Conservation (phyloP, 2,797 vertebrate species). For the Cirrhinus mrigala region DNA sequence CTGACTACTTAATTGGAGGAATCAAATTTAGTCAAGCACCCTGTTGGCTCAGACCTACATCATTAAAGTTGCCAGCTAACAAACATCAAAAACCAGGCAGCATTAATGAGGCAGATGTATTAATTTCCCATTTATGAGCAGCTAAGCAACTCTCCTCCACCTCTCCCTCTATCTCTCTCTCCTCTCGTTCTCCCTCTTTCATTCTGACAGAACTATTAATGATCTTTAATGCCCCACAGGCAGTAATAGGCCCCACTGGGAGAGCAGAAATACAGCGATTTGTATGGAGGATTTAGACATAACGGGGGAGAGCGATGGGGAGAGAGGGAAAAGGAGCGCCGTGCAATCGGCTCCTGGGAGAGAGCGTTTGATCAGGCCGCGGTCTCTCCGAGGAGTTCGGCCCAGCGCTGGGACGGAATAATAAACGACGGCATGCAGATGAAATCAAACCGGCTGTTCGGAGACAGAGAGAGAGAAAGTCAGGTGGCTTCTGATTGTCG, state of each 20-base stretch:
- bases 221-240: conserved; percentile 99
- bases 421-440: conserved; percentile 90
- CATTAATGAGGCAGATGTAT: conserved; percentile 96
- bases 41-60: conserved; percentile 87
- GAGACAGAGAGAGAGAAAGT: conserved; percentile 73
- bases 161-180: conserved; percentile 68
- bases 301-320: conserved; percentile 76
- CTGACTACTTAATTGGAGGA: conserved; percentile 89
- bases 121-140: conserved; percentile 96
- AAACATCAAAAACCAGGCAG: conserved; percentile 90
- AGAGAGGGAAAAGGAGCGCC: conserved; percentile 85
- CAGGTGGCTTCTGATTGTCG: conserved; percentile 88
- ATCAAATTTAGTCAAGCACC: conserved; percentile 87
- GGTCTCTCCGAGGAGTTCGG: conserved; percentile 76
- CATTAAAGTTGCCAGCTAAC: conserved; percentile 93
- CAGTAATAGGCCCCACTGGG: conserved; percentile 98
- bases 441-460: conserved; percentile 92
- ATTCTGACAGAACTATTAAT: conserved; percentile 97
- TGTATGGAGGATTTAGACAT: conserved; percentile 99
- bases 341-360: conserved; percentile 82
- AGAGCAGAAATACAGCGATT: conserved; percentile 97
- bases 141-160: conserved; percentile 85
- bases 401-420: conserved; percentile 80
- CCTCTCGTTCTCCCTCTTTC: conserved; percentile 73
- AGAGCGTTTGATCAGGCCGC: conserved; percentile 86